Evolutionary conservation across 1,140 invertebrate genomes (phyloP).

Genomic region (Metopolophium dirhodum): DNA sequence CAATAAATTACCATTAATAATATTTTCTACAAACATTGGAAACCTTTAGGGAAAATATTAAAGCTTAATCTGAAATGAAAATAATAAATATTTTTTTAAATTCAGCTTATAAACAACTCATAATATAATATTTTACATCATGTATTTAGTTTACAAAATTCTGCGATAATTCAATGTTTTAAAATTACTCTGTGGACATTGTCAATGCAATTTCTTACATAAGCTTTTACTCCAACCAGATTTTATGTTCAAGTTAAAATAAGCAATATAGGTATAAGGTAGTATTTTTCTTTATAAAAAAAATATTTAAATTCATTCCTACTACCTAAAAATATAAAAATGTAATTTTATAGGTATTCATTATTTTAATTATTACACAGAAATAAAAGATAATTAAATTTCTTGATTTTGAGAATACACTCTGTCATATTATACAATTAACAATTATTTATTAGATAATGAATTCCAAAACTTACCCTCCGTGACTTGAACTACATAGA

Average conservation of each 20-base stretch:
- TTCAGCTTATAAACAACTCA: not conserved
- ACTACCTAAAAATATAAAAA: not conserved
- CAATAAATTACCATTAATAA: not conserved
- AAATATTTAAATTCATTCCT: not conserved
- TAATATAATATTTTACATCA: not conserved
- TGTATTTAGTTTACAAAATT: not conserved
- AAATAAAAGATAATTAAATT: not conserved
- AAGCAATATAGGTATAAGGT: not conserved
- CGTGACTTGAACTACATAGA: conserved; percentile 85
- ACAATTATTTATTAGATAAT: not conserved
- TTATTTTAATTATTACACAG: not conserved
- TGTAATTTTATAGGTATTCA: not conserved
- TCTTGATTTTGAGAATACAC: not conserved
- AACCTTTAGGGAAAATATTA: not conserved
- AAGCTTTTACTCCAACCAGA: not conserved
- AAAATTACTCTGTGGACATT: not conserved
- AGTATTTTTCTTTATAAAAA: not conserved
- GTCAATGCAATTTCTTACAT: not conserved
- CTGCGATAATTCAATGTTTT: not conserved
- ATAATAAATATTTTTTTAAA: not conserved
- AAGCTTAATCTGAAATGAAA: not conserved
- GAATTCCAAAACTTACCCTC: conserved; percentile 59
- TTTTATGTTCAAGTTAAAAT: not conserved
- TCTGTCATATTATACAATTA: not conserved
- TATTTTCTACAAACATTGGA: not conserved